Evolutionary conservation across 2,113 vertebrate species (phyloP).

Genomic region (Perca schrenkii): DNA sequence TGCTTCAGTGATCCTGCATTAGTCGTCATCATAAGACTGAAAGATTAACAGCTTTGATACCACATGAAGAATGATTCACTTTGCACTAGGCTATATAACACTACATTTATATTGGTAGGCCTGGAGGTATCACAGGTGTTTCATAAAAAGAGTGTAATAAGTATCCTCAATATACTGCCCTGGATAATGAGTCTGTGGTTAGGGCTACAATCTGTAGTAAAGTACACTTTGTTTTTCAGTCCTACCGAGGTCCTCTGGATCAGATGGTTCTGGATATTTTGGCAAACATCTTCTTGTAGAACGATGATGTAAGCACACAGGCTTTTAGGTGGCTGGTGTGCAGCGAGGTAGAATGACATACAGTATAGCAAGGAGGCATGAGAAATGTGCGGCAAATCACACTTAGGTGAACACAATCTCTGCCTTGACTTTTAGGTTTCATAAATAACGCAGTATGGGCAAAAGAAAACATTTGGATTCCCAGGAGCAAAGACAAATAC

Average conservation of each 20-base stretch:
- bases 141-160: not conserved
- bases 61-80: not conserved
- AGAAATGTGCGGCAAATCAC: conserved; percentile 69
- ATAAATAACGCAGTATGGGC: conserved; percentile 79
- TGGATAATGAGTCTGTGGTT: too few relatives aligned
- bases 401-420: conserved; percentile 78
- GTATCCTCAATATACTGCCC: not conserved
- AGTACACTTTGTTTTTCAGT: not conserved
- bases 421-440: conserved; percentile 72
- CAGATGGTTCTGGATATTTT: conserved; percentile 38
- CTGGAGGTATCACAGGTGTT: not conserved
- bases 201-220: not conserved
- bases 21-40: not conserved
- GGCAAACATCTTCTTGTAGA: conserved; percentile 59
- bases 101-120: not conserved
- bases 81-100: not conserved
- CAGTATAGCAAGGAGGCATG: conserved; percentile 50
- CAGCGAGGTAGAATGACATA: conserved; percentile 77
- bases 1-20: conserved; percentile 3
- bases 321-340: conserved; percentile 73
- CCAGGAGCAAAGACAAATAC: conserved; percentile 78
- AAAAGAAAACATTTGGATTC: conserved; percentile 79
- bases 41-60: not conserved
- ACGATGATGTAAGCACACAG: conserved; percentile 62
- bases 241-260: not conserved